phyloP scores from a whole-genome alignment of 2,888 invertebrate genomes.

The Drosophila setosimentum region DNA sequence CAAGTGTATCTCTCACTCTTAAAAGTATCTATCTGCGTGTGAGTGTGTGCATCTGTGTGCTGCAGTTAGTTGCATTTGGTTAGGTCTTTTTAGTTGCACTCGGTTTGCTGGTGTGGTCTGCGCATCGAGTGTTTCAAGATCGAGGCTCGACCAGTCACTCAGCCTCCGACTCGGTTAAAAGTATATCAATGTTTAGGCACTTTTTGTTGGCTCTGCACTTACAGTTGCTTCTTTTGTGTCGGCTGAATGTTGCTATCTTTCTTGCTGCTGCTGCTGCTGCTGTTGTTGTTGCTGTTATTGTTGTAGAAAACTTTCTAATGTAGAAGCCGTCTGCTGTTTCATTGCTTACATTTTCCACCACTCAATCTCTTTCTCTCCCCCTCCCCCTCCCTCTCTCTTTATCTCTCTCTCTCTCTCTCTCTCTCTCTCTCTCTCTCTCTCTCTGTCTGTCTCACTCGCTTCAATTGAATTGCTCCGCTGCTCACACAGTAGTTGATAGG shows the following conservation, averaged over 20 bases:
- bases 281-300: slow-evolving; percentile 36
- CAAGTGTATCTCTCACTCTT: background rate
- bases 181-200: slow-evolving; percentile 63
- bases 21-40: background rate
- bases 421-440: slow-evolving; percentile 11
- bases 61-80: slow-evolving; percentile 30
- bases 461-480: slow-evolving; percentile 61
- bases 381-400: slow-evolving; percentile 1
- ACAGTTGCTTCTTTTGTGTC: slow-evolving; percentile 71
- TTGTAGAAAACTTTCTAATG: slow-evolving; percentile 79
- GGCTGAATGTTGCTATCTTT: slow-evolving; percentile 47
- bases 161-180: slow-evolving; percentile 51
- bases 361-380: slow-evolving; percentile 20
- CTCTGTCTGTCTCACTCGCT: slow-evolving; percentile 20
- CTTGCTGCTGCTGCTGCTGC: slow-evolving; percentile 2
- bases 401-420: slow-evolving; percentile 1
- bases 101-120: slow-evolving; percentile 23
- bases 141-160: slow-evolving; percentile 28
- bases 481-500: slow-evolving; percentile 60
- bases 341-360: slow-evolving; percentile 43
- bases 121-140: slow-evolving; percentile 44
- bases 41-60: slow-evolving; percentile 3
- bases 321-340: slow-evolving; percentile 72
- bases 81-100: slow-evolving; percentile 30
- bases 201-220: slow-evolving; percentile 63